These are phyloP conservation scores for Myotis daubentonii DNA, from an alignment of 2,797 vertebrate species.

Conservation along the genomic window DNA sequence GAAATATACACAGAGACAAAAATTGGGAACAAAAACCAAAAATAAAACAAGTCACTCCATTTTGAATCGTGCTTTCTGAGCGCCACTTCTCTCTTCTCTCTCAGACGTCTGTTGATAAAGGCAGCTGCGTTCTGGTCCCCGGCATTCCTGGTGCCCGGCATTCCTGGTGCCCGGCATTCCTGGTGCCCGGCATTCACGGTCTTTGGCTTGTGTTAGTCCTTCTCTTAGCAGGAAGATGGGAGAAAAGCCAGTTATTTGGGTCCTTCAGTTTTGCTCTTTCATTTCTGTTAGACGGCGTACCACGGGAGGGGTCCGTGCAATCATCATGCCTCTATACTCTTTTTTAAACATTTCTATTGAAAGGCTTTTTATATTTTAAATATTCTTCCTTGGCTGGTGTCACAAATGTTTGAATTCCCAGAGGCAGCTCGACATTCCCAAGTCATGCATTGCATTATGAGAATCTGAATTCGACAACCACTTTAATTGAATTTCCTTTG, in stretches of 20 bases:
- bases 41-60: not conserved
- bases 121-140: not conserved
- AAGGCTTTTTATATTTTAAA: not conserved
- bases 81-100: not conserved
- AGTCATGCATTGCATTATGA: not conserved
- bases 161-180: not conserved
- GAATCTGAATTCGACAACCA: not conserved
- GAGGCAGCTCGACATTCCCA: not conserved
- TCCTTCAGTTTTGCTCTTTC: not conserved
- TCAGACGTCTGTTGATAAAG: not conserved
- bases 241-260: not conserved
- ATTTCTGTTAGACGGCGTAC: not conserved
- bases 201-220: not conserved
- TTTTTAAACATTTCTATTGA: not conserved
- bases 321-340: not conserved
- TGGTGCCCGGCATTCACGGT: too few species aligned
- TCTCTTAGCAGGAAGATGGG: not conserved
- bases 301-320: not conserved
- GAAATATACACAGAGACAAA: not conserved
- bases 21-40: not conserved
- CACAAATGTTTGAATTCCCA: not conserved
- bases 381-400: not conserved
- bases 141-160: not conserved
- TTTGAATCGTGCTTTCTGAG: not conserved
- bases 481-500: not conserved